phyloP scores from a whole-genome alignment of 2,797 vertebrate species.

The Miichthys miiuy region DNA sequence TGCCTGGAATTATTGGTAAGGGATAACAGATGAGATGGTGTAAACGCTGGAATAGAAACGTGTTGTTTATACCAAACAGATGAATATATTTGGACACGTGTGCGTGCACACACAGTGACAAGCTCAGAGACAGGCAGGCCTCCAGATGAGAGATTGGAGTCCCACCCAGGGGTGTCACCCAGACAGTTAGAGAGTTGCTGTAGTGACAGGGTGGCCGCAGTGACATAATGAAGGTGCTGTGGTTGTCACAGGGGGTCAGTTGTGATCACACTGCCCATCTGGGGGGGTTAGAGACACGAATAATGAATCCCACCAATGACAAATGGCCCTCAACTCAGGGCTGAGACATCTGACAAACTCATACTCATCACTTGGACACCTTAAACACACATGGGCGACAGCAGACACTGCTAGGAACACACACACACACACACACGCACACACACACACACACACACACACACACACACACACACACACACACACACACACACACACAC shows the following conservation, averaged over 20 bases:
- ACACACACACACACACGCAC: not conserved
- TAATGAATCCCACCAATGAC: conserved; percentile 99
- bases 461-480: too few relatives aligned
- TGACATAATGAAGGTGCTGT: conserved; percentile 99
- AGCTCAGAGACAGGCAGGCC: conserved; percentile 79
- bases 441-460: too few relatives aligned
- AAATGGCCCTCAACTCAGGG: conserved; percentile 95
- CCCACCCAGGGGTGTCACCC: conserved; percentile 90
- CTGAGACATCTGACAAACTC: conserved; percentile 98
- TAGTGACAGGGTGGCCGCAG: conserved; percentile 95
- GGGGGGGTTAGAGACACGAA: conserved; percentile 83
- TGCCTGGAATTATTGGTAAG: conserved; percentile 31
- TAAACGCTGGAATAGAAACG: conserved; percentile 20
- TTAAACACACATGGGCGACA: conserved; percentile 30
- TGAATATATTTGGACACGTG: conserved; percentile 35
- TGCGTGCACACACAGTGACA: conserved; percentile 57
- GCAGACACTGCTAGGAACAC: conserved; percentile 1
- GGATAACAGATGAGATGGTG: conserved; percentile 42
- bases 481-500: too few relatives aligned
- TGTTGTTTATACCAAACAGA: conserved; percentile 40
- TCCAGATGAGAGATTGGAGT: conserved; percentile 87
- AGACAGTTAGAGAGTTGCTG: conserved; percentile 96
- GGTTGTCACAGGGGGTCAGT: conserved; percentile 98
- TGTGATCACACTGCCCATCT: conserved; percentile 95
- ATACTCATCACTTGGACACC: conserved; percentile 86